Base-by-base conservation (phyloP, 1,140 invertebrate species). In the Lordiphosa clarofinis region DNA sequence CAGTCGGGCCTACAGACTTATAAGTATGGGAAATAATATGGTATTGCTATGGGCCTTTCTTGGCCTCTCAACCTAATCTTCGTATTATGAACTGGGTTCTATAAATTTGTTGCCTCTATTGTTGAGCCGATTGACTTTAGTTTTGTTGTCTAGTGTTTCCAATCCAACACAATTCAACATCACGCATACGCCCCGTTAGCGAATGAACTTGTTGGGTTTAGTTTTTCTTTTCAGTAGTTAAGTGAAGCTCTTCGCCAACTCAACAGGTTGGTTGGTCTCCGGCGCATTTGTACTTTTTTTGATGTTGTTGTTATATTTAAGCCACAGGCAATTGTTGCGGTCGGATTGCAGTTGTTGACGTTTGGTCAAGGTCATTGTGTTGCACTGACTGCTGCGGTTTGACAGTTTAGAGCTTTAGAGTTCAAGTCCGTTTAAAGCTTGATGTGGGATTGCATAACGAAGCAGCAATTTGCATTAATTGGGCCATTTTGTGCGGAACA, bases 151-250 rank as follows among this genome's bases (percentile, higher is more conserved):
- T n/a, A n/a, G n/a, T n/a, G n/a, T n/a, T n/a, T n/a, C n/a, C n/a
- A n/a, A n/a, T n/a, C n/a, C n/a, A n/a, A n/a, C n/a, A n/a, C n/a
- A 28, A 28, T 28, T 7, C 9, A 38, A 52, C 13, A 66, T 35
- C 72, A 81, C 72, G 67, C 72, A 81, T 81, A 81, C 78, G 67
- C 76, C 59, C 46, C 50, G 50, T 74, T 35, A 19, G 13, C 52
- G 40, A 36, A n/a, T 9, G 31, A 31, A 15, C 44, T 62, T 24
- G 3, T 1, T 28, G 24, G 33, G 13, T 47, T 54, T 39, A n/a
- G 52, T 56, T 56, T 63, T 33, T 38, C 47, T 36, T 55, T 38
- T 49, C 60, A 81, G 76, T 69, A 75, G 63, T 73, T 61, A 58
- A 52, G 59, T 65, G 61, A 56, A 56, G 55, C 57, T 78, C 56